These are phyloP conservation scores for Harpagus bidentatus DNA, from an alignment of 2,113 vertebrate genomes.

Conservation along the genomic window DNA sequence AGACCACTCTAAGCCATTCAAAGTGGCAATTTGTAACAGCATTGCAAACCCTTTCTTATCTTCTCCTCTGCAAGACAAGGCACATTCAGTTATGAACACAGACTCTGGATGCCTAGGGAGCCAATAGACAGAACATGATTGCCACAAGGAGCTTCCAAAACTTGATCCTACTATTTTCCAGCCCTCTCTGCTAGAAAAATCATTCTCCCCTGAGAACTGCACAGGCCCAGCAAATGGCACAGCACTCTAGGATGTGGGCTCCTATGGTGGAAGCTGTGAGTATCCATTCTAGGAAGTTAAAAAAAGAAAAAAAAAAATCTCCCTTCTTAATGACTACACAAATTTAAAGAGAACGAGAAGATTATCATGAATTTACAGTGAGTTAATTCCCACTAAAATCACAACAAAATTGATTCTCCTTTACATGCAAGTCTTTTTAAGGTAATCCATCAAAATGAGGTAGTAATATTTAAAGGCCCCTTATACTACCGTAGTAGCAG, in stretches of 20 bases:
- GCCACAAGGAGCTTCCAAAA: neutral
- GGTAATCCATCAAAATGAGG: neutral
- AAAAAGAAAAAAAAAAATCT: neutral
- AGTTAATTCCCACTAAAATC: neutral
- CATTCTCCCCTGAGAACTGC: neutral
- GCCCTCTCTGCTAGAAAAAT: neutral
- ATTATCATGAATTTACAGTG: neutral
- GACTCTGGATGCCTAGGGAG: neutral
- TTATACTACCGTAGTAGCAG: neutral
- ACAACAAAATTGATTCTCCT: neutral
- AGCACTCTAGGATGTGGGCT: neutral
- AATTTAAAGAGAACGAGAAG: neutral
- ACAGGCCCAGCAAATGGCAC: neutral
- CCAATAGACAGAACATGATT: neutral
- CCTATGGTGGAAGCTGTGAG: neutral
- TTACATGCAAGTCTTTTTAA: neutral
- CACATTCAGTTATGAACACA: neutral
- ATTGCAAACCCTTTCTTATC: neutral
- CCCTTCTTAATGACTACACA: neutral
- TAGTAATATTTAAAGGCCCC: neutral
- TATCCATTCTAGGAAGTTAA: neutral
- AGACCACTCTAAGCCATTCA: neutral
- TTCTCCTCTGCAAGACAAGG: neutral
- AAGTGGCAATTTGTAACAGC: neutral
- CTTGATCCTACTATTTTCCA: neutral